Base-by-base conservation (phyloP, 2,113 vertebrate genomes). In the Merops nubicus region DNA sequence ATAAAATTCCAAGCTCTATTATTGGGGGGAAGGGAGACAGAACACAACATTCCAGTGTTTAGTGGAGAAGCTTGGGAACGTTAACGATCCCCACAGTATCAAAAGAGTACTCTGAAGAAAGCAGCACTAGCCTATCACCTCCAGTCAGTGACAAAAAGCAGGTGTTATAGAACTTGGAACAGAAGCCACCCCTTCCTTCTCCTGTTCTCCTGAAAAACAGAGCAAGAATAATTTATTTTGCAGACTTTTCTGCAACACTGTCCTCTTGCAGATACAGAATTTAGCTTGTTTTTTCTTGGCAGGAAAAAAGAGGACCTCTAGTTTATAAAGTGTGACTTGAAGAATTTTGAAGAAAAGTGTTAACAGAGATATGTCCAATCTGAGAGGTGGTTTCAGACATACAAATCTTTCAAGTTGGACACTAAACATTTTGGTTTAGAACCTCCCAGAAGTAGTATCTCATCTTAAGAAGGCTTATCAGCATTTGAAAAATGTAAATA, bases 21-120 rank as follows among this genome's bases (percentile, higher is more conserved):
- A 65, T 0, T 25, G 2, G 1, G 2, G 2, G 2, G 26, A 18
- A 22, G 5, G 1, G 3, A 3, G 1, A 50, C 36, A 70, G 15
- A 69, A 65, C 6, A 62, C 8, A 60, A 26, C 17, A 45, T 45
- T 56, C 33, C 15, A 48, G 23, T 26, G 33, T 4, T 42, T 0
- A 57, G 9, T 4, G 6, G 6, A 76, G 33, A 89, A 53, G 12
- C 18, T 9, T 11, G 33, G 15, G 10, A 69, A 54, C 8, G 11
- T 74, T 65, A 74, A 51, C 12, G n/a, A n/a, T 43, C 5, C 5
- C n/a, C 36, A n/a, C 1, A 36, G 8, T 12, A 47, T 3, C 25
- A 17, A 92, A 43, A 11, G 4, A 74, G 17, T 15, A 68, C 48
- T 60, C 17, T 60, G 70, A 64, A 88, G 9, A 63, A 80, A 62